Conservation (phyloP, 2,888 invertebrate species). For the Busseola fusca region DNA sequence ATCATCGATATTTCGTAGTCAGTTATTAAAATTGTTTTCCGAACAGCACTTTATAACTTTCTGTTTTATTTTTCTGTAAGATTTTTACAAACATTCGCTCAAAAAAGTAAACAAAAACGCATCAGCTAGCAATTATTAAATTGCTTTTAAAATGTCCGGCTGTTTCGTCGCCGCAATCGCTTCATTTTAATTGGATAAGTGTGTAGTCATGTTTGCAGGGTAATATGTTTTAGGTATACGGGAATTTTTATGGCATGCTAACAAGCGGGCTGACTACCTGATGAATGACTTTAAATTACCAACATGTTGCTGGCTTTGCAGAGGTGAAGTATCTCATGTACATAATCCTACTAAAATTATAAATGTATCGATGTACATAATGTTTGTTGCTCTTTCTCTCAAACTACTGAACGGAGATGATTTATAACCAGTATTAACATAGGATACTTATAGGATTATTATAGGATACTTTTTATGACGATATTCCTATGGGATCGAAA, state of each 20-base stretch:
- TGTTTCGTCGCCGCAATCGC: background rate
- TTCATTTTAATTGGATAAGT: slow-evolving; percentile 9
- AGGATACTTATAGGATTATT: too few species aligned
- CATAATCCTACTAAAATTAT: too few species aligned
- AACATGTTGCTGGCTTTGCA: background rate
- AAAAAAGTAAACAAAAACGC: background rate
- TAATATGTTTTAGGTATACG: background rate
- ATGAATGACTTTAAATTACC: background rate
- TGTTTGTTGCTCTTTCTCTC: too few species aligned
- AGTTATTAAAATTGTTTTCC: slow-evolving; percentile 35
- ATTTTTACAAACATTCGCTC: slow-evolving; percentile 3
- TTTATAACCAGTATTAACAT: too few species aligned
- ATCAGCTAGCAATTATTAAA: slow-evolving; percentile 2
- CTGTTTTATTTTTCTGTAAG: background rate
- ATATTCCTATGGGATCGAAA: too few species aligned
- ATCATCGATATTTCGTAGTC: background rate
- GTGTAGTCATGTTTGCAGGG: background rate
- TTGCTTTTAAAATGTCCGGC: background rate
- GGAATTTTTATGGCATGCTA: background rate
- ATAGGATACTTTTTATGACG: too few species aligned
- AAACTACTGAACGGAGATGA: too few species aligned
- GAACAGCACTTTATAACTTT: background rate
- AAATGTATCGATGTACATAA: too few species aligned
- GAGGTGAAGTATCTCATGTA: background rate
- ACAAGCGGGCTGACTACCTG: background rate